Evolutionary conservation across 2,888 invertebrate species (phyloP).

Genomic region (Diadromus collaris): DNA sequence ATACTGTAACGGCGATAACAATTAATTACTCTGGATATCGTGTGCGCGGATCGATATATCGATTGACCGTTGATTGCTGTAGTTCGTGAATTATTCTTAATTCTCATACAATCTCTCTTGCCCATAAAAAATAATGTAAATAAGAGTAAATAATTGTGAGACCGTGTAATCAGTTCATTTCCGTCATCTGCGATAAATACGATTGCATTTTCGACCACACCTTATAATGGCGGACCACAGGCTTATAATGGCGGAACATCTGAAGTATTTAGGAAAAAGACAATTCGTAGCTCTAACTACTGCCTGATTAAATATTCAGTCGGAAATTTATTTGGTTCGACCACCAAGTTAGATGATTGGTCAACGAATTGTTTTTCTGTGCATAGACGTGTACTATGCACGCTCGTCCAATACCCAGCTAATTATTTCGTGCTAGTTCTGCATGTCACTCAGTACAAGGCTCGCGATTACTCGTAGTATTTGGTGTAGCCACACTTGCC

Average conservation of each 20-base stretch:
- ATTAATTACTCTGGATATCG: conserved; percentile 8
- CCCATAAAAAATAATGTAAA: background rate
- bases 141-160: background rate
- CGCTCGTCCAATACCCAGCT: conserved; percentile 23
- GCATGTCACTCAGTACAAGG: background rate
- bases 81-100: background rate
- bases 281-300: background rate
- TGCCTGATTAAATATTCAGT: background rate
- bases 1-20: background rate
- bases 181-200: background rate
- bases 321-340: background rate
- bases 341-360: background rate
- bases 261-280: background rate
- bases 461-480: conserved; percentile 21
- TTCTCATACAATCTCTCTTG: background rate
- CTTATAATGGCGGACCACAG: too few relatives aligned
- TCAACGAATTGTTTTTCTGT: background rate
- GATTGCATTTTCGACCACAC: background rate
- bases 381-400: background rate
- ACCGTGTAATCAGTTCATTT: background rate
- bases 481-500: conserved; percentile 24
- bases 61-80: background rate
- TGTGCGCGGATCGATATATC: background rate
- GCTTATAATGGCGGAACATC: too few relatives aligned
- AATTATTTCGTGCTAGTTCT: conserved; percentile 39